phyloP scores from a whole-genome alignment of 2,797 vertebrate genomes.

The Otolemur crassicaudatus region DNA sequence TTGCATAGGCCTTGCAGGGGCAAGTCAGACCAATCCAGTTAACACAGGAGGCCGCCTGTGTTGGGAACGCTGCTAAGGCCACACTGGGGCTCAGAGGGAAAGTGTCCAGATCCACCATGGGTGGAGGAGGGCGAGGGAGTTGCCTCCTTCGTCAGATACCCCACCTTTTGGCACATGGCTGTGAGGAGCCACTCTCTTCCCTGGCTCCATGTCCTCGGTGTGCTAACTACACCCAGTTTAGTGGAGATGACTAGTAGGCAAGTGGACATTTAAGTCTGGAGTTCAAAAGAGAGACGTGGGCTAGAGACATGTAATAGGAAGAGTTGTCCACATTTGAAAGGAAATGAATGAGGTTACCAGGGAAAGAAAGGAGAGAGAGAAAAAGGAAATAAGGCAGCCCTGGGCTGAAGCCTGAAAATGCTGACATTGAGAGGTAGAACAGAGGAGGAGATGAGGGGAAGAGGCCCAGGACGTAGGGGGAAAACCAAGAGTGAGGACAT shows the following conservation, averaged over 20 bases:
- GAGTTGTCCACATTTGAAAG: accelerated
- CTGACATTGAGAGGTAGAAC: background rate
- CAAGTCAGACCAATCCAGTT: background rate
- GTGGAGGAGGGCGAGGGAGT: background rate
- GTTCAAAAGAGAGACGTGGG: background rate
- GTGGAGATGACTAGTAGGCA: background rate
- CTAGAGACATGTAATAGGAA: background rate
- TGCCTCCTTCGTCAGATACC: background rate
- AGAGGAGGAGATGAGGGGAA: background rate
- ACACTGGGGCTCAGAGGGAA: background rate
- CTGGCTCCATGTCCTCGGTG: background rate
- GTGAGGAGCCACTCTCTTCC: background rate
- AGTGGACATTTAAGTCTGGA: background rate
- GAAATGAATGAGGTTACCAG: background rate
- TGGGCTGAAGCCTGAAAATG: background rate
- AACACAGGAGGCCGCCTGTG: background rate
- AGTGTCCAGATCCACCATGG: background rate
- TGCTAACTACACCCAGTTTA: background rate
- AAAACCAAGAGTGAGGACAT: background rate
- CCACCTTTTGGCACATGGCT: background rate
- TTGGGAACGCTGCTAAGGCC: background rate
- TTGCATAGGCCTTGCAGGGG: background rate
- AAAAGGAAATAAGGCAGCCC: background rate
- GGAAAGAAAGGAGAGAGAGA: background rate
- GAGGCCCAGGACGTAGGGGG: background rate